These are phyloP conservation scores for Nephrocerus scutellatus DNA, from an alignment of 2,888 invertebrate species.

Conservation along the genomic window DNA sequence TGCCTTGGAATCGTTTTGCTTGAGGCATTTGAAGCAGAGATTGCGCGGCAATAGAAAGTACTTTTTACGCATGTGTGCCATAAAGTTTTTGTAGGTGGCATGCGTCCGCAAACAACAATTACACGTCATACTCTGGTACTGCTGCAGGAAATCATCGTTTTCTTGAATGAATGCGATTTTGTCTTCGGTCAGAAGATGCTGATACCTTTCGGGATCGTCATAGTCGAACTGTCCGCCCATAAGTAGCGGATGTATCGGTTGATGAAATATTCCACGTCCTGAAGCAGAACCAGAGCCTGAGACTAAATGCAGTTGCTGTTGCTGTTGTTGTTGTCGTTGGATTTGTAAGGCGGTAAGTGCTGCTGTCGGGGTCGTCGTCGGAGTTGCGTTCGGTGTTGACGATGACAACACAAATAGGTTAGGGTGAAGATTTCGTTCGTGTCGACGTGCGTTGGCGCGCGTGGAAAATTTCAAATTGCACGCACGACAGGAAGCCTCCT, in stretches of 20 bases:
- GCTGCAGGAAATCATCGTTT: constrained; percentile 44
- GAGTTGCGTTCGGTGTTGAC: constrained; percentile 32
- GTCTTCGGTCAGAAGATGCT: constrained; percentile 39
- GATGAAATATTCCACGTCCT: constrained; percentile 30
- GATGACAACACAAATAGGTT: constrained; percentile 36
- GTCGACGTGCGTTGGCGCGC: constrained; percentile 46
- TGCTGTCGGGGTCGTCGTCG: constrained; percentile 37
- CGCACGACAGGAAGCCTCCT: constrained; percentile 44
- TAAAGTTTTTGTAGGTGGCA: constrained; percentile 46
- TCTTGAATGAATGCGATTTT: constrained; percentile 44
- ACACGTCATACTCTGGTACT: constrained; percentile 47
- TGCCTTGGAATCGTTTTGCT: constrained; percentile 47
- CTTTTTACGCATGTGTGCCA: constrained; percentile 48
- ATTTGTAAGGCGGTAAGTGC: constrained; percentile 37
- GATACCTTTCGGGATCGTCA: constrained; percentile 45
- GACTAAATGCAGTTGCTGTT: too few species aligned
- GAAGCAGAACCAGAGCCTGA: constrained; percentile 31
- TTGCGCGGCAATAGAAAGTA: constrained; percentile 44
- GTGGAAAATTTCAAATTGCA: constrained; percentile 47
- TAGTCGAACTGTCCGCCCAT: constrained; percentile 42
- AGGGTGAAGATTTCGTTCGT: constrained; percentile 47
- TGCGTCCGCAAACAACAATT: constrained; percentile 45
- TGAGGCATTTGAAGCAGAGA: constrained; percentile 46
- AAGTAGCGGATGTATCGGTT: too few species aligned
- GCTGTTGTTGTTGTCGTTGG: too few species aligned